These are phyloP conservation scores for Dolichopus griseipennis DNA, from an alignment of 2,888 invertebrate genomes.

Conservation along the genomic window DNA sequence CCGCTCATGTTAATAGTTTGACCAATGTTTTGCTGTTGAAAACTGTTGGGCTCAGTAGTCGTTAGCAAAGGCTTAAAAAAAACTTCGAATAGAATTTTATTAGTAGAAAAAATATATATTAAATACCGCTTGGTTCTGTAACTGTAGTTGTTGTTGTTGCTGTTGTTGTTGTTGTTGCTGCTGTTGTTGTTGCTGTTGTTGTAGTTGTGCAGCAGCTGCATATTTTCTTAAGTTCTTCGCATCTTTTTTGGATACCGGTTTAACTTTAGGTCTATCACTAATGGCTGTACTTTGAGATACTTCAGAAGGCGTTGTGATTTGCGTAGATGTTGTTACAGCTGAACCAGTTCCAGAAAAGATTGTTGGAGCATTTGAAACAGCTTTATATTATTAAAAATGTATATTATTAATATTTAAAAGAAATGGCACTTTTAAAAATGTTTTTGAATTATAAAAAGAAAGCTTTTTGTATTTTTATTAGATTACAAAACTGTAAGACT, in stretches of 20 bases:
- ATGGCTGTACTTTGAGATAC: constrained; percentile 60
- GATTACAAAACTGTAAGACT: too few species aligned
- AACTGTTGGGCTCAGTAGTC: constrained; percentile 29
- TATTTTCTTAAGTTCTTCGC: constrained; percentile 63
- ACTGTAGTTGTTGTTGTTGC: constrained; percentile 21
- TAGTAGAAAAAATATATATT: background rate
- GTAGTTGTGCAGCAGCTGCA: constrained; percentile 37
- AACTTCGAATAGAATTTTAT: background rate
- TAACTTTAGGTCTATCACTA: constrained; percentile 76
- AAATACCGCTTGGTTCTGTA: constrained; percentile 12
- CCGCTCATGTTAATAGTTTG: constrained; percentile 11
- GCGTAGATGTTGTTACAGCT: constrained; percentile 26
- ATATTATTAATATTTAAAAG: too few species aligned
- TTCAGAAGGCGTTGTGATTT: constrained; percentile 43
- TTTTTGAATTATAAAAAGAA: too few species aligned
- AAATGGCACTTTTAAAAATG: too few species aligned
- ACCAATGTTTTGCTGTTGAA: constrained; percentile 29
- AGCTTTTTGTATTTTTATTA: too few species aligned
- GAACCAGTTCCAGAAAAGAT: constrained; percentile 21
- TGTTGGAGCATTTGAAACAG: constrained; percentile 12
- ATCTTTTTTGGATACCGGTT: constrained; percentile 71
- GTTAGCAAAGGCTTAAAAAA: constrained; percentile 25
- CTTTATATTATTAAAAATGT: constrained; percentile 19
- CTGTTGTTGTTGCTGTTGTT: constrained; percentile 38
- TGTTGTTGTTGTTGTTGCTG: constrained; percentile 35